These are phyloP conservation scores for Sula dactylatra DNA, from an alignment of 2,113 vertebrate genomes.

Conservation along the genomic window DNA sequence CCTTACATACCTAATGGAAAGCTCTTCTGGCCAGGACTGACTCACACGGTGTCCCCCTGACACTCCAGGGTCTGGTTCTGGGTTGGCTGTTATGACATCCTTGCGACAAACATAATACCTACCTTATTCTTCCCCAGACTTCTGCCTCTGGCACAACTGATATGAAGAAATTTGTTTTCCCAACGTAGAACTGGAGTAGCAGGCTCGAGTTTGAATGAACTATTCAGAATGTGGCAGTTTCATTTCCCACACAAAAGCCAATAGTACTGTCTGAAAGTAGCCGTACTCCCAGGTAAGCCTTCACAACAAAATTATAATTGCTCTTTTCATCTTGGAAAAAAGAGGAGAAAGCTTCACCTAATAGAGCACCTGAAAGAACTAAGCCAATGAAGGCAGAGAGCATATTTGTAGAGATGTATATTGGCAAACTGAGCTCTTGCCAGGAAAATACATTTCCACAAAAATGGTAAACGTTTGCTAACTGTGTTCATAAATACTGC, in stretches of 20 bases:
- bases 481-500: background rate
- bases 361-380: background rate
- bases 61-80: background rate
- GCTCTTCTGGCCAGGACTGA: background rate
- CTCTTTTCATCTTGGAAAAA: conserved; percentile 7
- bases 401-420: background rate
- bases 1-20: background rate
- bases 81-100: background rate
- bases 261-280: conserved; percentile 7
- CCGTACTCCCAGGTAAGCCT: background rate
- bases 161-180: conserved; percentile 18
- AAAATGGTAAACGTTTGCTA: background rate
- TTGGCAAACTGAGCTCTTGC: background rate
- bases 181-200: background rate
- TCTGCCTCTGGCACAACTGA: conserved; percentile 6
- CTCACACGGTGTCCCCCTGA: background rate
- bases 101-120: background rate
- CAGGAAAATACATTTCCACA: background rate
- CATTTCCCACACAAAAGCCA: conserved; percentile 31
- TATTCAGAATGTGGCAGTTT: conserved; percentile 17
- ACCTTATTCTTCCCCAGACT: background rate
- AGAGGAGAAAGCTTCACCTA: background rate
- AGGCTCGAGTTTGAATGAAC: background rate
- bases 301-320: background rate
- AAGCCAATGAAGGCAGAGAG: background rate